phyloP scores from a whole-genome alignment of 1,140 invertebrate genomes.

The Sycophaga agraensis region DNA sequence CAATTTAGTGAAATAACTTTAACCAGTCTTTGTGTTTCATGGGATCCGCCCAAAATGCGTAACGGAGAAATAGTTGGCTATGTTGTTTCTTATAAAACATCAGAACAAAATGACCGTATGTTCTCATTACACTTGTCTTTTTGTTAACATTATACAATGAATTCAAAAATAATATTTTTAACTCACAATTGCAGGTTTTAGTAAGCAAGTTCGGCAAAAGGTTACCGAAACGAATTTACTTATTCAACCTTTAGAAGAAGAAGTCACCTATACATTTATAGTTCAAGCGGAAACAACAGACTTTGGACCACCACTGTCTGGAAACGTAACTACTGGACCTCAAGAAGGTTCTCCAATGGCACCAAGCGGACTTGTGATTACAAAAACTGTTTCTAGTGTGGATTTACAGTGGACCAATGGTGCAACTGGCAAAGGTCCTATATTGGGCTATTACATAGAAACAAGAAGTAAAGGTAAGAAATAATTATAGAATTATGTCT shows the following conservation, averaged over 20 bases:
- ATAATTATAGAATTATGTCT: background rate
- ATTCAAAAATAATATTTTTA: background rate
- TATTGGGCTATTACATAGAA: conserved; percentile 93
- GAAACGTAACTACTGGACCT: conserved; percentile 91
- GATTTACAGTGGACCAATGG: conserved; percentile 88
- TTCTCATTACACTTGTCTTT: conserved; percentile 32
- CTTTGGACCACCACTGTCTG: conserved; percentile 73
- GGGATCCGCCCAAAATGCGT: conserved; percentile 85
- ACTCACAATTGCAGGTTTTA: conserved; percentile 65
- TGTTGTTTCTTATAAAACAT: conserved; percentile 91
- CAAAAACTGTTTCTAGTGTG: conserved; percentile 80
- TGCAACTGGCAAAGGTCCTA: conserved; percentile 78
- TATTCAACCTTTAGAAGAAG: conserved; percentile 86
- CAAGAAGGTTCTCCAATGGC: conserved; percentile 85
- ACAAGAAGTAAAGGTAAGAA: conserved; percentile 78
- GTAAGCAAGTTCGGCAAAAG: conserved; percentile 93
- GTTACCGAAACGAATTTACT: conserved; percentile 77
- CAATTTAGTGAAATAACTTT: conserved; percentile 92
- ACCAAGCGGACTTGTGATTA: conserved; percentile 71
- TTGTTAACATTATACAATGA: background rate
- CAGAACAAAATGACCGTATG: conserved; percentile 86
- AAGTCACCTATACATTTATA: conserved; percentile 87
- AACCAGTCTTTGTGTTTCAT: conserved; percentile 87
- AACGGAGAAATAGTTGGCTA: conserved; percentile 93
- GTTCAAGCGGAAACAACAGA: conserved; percentile 88